Conservation (phyloP, 1,140 invertebrate species). For the Telenomus remus region DNA sequence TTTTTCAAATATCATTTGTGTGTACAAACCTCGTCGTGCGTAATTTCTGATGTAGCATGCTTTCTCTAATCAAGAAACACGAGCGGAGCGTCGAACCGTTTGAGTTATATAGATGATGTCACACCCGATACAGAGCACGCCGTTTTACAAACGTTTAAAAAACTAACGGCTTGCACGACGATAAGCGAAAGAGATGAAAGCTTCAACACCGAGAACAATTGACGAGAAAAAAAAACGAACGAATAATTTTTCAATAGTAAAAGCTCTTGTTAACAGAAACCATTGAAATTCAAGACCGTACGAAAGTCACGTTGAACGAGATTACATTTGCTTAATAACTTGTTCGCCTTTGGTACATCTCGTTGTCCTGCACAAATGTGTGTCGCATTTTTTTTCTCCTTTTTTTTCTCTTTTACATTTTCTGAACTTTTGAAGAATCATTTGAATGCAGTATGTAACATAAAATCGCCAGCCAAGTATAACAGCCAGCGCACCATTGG, state of each 20-base stretch:
- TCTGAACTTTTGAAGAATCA: constrained; percentile 10
- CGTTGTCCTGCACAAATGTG: constrained; percentile 6
- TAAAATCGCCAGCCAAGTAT: constrained; percentile 4
- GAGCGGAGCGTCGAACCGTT: constrained; percentile 55
- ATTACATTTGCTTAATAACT: constrained; percentile 52
- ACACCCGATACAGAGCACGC: constrained; percentile 43
- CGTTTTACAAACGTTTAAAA: constrained; percentile 51
- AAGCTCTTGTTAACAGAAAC: background rate
- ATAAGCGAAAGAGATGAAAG: constrained; percentile 49
- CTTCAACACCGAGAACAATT: constrained; percentile 14
- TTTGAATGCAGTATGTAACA: constrained; percentile 20
- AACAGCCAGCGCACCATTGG: constrained; percentile 7
- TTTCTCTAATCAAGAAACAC: constrained; percentile 60
- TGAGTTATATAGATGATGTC: constrained; percentile 40
- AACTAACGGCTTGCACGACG: constrained; percentile 51
- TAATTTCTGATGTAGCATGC: constrained; percentile 64
- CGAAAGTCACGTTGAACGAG: constrained; percentile 57
- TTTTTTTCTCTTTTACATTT: too few relatives aligned
- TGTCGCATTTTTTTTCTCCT: too few relatives aligned
- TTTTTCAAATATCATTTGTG: constrained; percentile 50
- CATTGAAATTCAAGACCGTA: background rate
- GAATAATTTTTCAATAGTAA: constrained; percentile 9
- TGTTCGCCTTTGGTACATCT: constrained; percentile 32
- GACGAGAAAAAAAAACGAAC: background rate
- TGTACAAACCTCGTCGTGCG: constrained; percentile 51